Base-by-base conservation (phyloP, 2,797 vertebrate genomes). In the Enoplosus armatus region DNA sequence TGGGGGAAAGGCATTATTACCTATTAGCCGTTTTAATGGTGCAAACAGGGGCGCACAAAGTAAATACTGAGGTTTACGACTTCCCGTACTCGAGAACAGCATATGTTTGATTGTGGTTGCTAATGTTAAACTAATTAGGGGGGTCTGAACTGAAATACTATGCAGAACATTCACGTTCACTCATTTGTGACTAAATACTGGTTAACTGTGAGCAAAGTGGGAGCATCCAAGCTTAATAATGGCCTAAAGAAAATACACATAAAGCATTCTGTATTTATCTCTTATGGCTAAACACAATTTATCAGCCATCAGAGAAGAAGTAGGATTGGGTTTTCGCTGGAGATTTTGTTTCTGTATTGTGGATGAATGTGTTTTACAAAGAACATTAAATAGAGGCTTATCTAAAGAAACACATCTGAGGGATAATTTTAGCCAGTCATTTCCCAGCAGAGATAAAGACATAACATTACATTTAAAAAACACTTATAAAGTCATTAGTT, bases 91-190 rank as follows among this genome's bases (percentile, higher is more conserved):
- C 87, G 80, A 96, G 92, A 92, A 93, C 94, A 93, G 88, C 92
- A 93, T 83, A 74, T 80, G 91, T 91, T 94, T 93, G 93, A 91
- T 93, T 94, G 93, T 88, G 90, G 94, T 90, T 91, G 93, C 95
- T 96, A 95, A 96, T 94, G 94, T 93, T 90, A 91, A 84, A 94
- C 92, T 96, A 96, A 96, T 96, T 96, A 92, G 70, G 84, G 74
- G 92, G 94, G 85, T 92, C 84, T 88, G 93, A 94, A 94, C 74
- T 94, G 93, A 94, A 94, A 93, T 75, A 72, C 64, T 51, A 60
- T 11, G 76, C 90, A 93, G 90, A 91, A 87, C 86, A 91, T 90
- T 92, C 79, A 85, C 53, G 79, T 69, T 88, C 73, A 76, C 86
- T 87, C 80, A 77, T 88, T 79, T 90, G 89, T 77, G 78, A 83